Evolutionary conservation across 2,888 invertebrate genomes (phyloP), one percentile per base, ranked within the genome.

Genomic region (Acholoe squamosa): DNA sequence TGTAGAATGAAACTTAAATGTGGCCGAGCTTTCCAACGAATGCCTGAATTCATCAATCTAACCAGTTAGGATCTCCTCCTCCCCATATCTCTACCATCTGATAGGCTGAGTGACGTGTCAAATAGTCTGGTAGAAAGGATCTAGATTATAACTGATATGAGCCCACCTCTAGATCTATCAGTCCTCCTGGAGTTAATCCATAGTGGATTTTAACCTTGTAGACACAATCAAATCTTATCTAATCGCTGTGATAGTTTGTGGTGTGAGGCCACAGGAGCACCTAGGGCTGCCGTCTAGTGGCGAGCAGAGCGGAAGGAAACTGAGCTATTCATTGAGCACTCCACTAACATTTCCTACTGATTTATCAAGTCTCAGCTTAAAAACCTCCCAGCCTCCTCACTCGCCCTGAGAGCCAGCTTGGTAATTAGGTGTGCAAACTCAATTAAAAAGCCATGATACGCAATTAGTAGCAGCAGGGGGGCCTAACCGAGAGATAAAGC

Each of bases 361-460:
- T 71, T 71, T 71, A 71, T 71, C 71, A 71, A 71, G 71, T 71
- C 71, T 5, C 61, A 28, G 3, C 31, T 71, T 28, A 71, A 71
- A 84, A 84, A 43, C n/a, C 33, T 34, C 14, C 22, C 51, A 34
- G 51, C 33, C 84, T 84, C 43, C n/a, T 80, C 33, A 19, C 84
- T 3, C 14, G 84, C n/a, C 84, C 43, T 51, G 19, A 51, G 84
- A 51, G 84, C 14, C 19, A 84, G 84, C 25, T 16, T n/a, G 84
- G 84, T 84, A 51, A 84, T 84, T 84, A 84, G 84, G 84, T 84
- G 84, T 25, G 51, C 51, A 51, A 34, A 84, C 43, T 84, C 43
- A 84, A 84, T 84, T 84, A 84, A 84, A 84, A 84, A 84, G 51
- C 51, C 43, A 84, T 84, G 84, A 84, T 84, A 84, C 84, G 84